Percentiles rank a stretch among this genome's conserved stretches.
Evolutionary conservation across 2,113 vertebrate genomes (phyloP).

Genomic region (Siniperca knerii): DNA sequence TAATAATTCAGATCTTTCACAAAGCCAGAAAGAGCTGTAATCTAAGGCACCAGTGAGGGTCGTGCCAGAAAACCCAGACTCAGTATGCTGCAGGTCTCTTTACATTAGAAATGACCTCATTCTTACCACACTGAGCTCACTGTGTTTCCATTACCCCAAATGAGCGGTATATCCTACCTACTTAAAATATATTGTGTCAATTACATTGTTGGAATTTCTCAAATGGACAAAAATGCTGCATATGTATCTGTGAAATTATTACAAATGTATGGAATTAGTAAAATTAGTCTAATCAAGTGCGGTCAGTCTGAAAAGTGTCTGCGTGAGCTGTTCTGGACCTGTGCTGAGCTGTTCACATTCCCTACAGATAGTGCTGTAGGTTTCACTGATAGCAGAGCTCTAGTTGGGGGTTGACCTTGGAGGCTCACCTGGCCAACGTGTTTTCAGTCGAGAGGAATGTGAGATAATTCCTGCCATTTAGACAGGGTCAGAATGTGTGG

Average conservation of each 20-base stretch:
- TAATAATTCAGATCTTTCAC: conserved; percentile 59
- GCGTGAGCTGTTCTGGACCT: background rate
- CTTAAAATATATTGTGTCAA: conserved; percentile 31
- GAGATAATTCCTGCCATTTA: conserved; percentile 52
- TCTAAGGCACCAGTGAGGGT: conserved; percentile 53
- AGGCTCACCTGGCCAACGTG: conserved; percentile 53
- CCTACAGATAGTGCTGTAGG: conserved; percentile 5
- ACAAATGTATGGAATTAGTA: background rate
- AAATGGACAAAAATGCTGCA: conserved; percentile 1
- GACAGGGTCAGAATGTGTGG: conserved; percentile 53
- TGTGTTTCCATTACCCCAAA: conserved; percentile 70
- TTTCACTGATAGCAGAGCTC: conserved; percentile 23
- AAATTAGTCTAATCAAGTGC: background rate
- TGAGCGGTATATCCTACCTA: conserved; percentile 26
- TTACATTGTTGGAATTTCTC: conserved; percentile 26
- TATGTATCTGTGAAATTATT: background rate
- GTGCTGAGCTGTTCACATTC: conserved; percentile 39
- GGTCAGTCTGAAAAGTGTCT: conserved; percentile 7
- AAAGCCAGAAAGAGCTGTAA: conserved; percentile 52
- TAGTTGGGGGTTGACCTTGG: conserved; percentile 49
- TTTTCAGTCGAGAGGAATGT: conserved; percentile 70
- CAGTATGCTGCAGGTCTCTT: conserved; percentile 65
- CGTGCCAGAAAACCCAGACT: conserved; percentile 65
- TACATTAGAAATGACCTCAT: conserved; percentile 78
- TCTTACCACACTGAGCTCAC: conserved; percentile 67